Conservation (phyloP, 2,113 vertebrate genomes). For the Shinisaurus crocodilurus region DNA sequence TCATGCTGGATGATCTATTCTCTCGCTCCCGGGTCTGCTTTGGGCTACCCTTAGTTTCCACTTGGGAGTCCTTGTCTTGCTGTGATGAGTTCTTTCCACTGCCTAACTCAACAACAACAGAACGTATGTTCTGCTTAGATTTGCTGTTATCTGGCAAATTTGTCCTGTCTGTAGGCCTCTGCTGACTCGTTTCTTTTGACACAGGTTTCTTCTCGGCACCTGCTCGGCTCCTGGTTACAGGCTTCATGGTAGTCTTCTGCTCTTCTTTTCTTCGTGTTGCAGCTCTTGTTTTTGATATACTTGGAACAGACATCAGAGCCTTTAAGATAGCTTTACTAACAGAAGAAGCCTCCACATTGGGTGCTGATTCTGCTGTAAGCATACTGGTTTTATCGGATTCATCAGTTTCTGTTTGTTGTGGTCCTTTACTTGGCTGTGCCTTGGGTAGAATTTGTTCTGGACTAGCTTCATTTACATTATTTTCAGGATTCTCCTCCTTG, state of each 20-base stretch:
- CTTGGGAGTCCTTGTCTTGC: constrained; percentile 70
- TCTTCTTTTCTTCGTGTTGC: constrained; percentile 21
- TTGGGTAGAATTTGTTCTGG: constrained; percentile 18
- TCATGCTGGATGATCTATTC: constrained; percentile 53
- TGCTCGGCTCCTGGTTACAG: constrained; percentile 40
- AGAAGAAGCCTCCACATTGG: constrained; percentile 1
- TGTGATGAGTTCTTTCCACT: constrained; percentile 63
- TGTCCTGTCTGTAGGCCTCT: constrained; percentile 36
- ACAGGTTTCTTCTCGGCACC: constrained; percentile 58
- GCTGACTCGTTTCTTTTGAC: constrained; percentile 23
- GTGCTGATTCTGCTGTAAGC: fast-evolving
- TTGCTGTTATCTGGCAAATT: constrained; percentile 58
- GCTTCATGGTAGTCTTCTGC: constrained; percentile 58
- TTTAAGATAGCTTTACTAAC: constrained; percentile 45
- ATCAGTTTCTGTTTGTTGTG: neutral
- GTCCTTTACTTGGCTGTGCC: constrained; percentile 50
- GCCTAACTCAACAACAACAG: constrained; percentile 50
- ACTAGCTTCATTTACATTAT: constrained; percentile 22
- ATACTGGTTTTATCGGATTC: constrained; percentile 5
- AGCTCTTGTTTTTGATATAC: constrained; percentile 58
- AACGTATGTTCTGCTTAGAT: constrained; percentile 44
- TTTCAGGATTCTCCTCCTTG: constrained; percentile 1
- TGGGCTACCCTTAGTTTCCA: constrained; percentile 64
- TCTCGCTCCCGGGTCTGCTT: constrained; percentile 75
- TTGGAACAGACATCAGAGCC: constrained; percentile 51